Conservation (phyloP, 2,797 vertebrate species). For the Melanogrammus aeglefinus region DNA sequence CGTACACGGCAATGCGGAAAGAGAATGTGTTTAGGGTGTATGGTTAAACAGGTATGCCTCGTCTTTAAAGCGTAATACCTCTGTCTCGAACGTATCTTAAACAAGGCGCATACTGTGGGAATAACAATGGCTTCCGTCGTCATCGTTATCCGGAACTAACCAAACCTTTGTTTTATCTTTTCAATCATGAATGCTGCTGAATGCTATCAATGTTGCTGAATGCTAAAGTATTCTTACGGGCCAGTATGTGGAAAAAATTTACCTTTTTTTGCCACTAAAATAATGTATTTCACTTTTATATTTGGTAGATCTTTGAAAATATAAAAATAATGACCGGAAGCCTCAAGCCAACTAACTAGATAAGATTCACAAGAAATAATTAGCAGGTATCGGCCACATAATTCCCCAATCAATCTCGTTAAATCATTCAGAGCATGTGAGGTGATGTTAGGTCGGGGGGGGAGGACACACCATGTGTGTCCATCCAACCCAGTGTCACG, state of each 20-base stretch:
- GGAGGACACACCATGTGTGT: slow-evolving; percentile 45
- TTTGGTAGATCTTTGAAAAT: background rate
- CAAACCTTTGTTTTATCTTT: background rate
- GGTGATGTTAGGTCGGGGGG: background rate
- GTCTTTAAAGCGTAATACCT: slow-evolving; percentile 35
- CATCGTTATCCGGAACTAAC: slow-evolving; percentile 1
- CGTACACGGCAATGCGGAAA: slow-evolving; percentile 33
- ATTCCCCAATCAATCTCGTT: slow-evolving; percentile 34
- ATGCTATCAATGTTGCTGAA: background rate
- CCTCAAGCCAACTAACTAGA: background rate
- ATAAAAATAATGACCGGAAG: background rate
- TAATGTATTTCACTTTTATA: background rate
- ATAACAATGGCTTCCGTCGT: slow-evolving; percentile 11
- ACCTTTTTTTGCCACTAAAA: background rate
- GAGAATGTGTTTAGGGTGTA: slow-evolving; percentile 42
- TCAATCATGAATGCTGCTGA: background rate
- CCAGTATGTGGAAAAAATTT: background rate
- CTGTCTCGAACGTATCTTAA: slow-evolving; percentile 29
- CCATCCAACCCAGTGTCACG: too few relatives aligned
- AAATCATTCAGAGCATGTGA: background rate
- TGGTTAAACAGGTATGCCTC: slow-evolving; percentile 28
- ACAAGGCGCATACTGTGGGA: slow-evolving; percentile 20
- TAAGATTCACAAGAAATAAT: background rate
- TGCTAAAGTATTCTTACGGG: background rate
- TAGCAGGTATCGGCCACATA: background rate